Evolutionary conservation across 1,140 invertebrate genomes (phyloP), one percentile per base, ranked within the genome.

Genomic region (Myzus persicae): DNA sequence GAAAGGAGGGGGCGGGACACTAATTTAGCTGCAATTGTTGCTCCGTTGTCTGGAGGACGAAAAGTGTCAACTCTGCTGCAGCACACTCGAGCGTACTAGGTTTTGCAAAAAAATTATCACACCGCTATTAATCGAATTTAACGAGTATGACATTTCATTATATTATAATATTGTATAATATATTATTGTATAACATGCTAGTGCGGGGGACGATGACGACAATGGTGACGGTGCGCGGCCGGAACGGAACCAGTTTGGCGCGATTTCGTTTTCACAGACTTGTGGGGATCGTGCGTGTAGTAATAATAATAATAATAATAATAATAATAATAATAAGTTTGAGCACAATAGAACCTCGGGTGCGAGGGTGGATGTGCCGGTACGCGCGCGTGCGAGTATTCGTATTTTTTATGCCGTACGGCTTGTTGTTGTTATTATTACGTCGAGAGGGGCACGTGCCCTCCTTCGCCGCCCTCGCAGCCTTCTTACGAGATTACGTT

Each of bases 401-500:
- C 7, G n/a, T 81, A 46, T 91, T 91, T 82, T 91, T 82, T 76
- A 40, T 44, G 42, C 42, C 14, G 4, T n/a, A 24, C 36, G 18
- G 14, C 38, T 89, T 38, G 22, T 89, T 88, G 11, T 88, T 54
- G 22, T 89, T 87, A 42, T 84, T 84, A 42, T 84, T 46, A 54
- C 48, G 48, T 22, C 46, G 87, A 26, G 82, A 91, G 67, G 38
- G 54, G 76, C 91, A 48, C 91, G 91, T 92, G 91, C 91, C 91
- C 76, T 82, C 67, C 44, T 81, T 48, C n/a, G 67, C 76, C 91
- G n/a, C 91, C 91, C 59, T 81, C 91, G 36, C 48, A 4, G 59
- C 38, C 51, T 85, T 54, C 46, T 87, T 89, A 51, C n/a, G 38
- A 36, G 36, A 48, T 88, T 48, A 31, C 24, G n/a, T 82, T 81